Conservation (phyloP, 1,140 invertebrate species). For the Ceratitis capitata region DNA sequence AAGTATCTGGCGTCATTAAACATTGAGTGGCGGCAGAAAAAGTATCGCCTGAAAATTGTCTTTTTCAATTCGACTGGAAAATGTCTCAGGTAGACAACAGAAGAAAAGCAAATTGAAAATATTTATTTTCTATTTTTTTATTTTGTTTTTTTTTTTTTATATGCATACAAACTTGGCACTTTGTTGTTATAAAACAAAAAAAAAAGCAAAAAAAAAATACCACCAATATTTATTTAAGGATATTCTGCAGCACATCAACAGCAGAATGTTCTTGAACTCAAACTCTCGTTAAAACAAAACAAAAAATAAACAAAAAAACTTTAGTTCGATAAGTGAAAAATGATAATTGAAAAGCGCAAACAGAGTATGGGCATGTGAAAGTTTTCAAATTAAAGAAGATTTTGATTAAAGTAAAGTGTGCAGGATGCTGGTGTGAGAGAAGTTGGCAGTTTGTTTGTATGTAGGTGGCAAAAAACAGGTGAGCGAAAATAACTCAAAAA, state of each 20-base stretch:
- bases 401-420: not conserved
- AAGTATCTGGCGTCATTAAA: not conserved
- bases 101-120: not conserved
- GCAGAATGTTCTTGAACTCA: not conserved
- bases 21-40: not conserved
- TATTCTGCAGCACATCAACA: not conserved
- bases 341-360: not conserved
- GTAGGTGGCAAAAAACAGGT: no score
- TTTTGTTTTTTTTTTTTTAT: no score
- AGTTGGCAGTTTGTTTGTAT: no score
- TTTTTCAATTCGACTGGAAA: slow-evolving; percentile 36
- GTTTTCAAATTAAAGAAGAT: not conserved
- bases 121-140: no score
- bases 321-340: not conserved
- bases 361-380: not conserved
- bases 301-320: not conserved
- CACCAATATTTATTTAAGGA: slow-evolving; percentile 16
- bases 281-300: slow-evolving; percentile 2
- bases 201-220: not conserved
- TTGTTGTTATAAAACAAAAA: not conserved
- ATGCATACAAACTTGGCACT: slow-evolving; percentile 9
- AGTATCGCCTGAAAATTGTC: not conserved
- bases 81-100: not conserved
- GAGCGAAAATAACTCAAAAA: no score
- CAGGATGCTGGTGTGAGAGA: not conserved